A percentile compares a stretch with the other conserved stretches of the same genome.
phyloP scores from a whole-genome alignment of 2,888 invertebrate genomes.

The Thecophora atra region DNA sequence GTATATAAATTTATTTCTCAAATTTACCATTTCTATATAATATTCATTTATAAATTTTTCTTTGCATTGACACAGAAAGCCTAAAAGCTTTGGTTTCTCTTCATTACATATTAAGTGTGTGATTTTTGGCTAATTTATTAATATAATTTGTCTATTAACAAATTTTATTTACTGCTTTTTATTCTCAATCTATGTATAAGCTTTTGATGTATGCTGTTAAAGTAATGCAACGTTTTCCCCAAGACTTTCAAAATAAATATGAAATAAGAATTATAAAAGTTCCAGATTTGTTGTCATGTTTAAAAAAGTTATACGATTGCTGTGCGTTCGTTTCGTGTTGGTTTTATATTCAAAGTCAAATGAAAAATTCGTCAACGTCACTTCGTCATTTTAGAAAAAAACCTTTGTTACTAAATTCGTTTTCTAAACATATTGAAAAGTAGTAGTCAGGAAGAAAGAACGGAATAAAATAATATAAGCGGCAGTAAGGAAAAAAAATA shows the following conservation, averaged over 20 bases:
- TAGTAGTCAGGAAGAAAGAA: conserved; percentile 52
- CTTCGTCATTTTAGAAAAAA: conserved; percentile 58
- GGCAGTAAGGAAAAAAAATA: not conserved
- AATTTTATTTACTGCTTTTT: conserved; percentile 4
- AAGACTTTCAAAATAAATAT: conserved; percentile 22
- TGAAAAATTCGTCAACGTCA: conserved; percentile 24
- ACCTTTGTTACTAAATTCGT: conserved; percentile 33
- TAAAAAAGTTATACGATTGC: too few species aligned
- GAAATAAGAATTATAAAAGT: not conserved
- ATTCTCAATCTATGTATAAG: not conserved
- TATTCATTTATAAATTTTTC: conserved; percentile 33
- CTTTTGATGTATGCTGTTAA: conserved; percentile 22
- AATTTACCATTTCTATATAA: conserved; percentile 15
- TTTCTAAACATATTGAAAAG: conserved; percentile 8
- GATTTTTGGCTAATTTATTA: conserved; percentile 16
- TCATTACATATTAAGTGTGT: conserved; percentile 38
- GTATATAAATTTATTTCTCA: conserved; percentile 43
- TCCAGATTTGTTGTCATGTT: conserved; percentile 20
- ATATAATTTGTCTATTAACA: conserved; percentile 28
- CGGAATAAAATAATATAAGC: not conserved
- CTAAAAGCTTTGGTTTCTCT: conserved; percentile 45
- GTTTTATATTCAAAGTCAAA: too few species aligned
- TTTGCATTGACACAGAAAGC: conserved; percentile 48
- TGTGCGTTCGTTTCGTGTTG: too few species aligned
- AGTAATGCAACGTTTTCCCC: not conserved